Evolutionary conservation across 1,140 invertebrate species (phyloP).

Genomic region (Pogonomyrmex barbatus): DNA sequence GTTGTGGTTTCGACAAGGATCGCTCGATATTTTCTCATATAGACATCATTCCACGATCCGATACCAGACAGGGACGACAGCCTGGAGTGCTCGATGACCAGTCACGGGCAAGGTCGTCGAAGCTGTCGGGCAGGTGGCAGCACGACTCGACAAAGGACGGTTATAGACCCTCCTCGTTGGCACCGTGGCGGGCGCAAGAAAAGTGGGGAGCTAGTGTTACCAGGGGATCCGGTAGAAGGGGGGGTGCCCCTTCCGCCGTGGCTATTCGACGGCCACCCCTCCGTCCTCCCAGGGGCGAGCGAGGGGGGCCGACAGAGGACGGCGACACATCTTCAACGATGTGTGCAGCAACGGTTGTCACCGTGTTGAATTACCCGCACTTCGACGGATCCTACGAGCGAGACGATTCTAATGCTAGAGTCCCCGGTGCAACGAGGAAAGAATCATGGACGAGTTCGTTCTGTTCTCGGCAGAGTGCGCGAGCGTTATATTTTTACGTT

Average conservation of each 20-base stretch:
- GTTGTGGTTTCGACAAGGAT: neutral
- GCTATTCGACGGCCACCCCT: conserved; percentile 61
- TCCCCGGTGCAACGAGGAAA: conserved; percentile 76
- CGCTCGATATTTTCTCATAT: conserved; percentile 10
- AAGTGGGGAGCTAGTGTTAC: conserved; percentile 61
- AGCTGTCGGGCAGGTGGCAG: conserved; percentile 82
- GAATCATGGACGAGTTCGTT: conserved; percentile 73
- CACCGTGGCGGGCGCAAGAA: conserved; percentile 56
- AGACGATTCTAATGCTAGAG: conserved; percentile 73
- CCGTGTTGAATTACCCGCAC: conserved; percentile 76
- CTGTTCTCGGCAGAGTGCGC: conserved; percentile 75
- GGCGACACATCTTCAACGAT: conserved; percentile 63
- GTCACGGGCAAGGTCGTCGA: conserved; percentile 73
- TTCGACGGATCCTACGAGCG: conserved; percentile 74
- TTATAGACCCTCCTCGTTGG: conserved; percentile 74
- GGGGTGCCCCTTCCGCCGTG: conserved; percentile 65
- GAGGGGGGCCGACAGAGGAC: conserved; percentile 25
- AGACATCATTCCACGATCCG: conserved; percentile 11
- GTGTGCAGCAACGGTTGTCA: conserved; percentile 74
- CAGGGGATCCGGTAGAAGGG: conserved; percentile 46
- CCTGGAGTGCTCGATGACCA: conserved; percentile 64
- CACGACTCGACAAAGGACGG: conserved; percentile 79
- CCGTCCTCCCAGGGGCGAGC: neutral
- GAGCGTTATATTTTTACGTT: conserved; percentile 69
- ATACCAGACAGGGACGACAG: conserved; percentile 4